These are phyloP conservation scores for Gopherus evgoodei DNA, from an alignment of 2,113 vertebrate species.

Conservation along the genomic window DNA sequence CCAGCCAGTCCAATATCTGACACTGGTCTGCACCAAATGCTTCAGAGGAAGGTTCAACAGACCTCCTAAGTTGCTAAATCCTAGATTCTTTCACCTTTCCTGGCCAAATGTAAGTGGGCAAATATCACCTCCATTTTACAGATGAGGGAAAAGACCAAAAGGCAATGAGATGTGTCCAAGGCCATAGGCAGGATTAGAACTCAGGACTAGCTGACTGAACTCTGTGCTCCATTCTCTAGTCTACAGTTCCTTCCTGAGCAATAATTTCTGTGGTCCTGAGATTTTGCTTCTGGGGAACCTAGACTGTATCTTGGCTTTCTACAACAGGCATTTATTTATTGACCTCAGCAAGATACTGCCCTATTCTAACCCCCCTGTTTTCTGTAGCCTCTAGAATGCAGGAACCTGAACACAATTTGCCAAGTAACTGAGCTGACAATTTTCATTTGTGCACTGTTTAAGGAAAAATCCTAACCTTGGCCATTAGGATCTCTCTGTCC, in stretches of 20 bases:
- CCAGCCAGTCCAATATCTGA: background rate
- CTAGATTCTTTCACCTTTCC: background rate
- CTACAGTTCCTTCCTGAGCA: background rate
- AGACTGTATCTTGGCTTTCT: background rate
- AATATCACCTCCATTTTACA: background rate
- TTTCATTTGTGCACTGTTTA: background rate
- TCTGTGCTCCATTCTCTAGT: background rate
- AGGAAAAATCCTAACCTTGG: background rate
- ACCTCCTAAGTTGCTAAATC: background rate
- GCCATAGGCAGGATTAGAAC: background rate
- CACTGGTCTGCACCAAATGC: background rate
- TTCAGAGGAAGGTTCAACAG: background rate
- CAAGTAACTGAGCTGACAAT: background rate
- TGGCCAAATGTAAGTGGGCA: background rate
- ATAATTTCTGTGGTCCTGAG: constrained; percentile 26
- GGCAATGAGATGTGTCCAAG: background rate
- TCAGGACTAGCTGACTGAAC: background rate
- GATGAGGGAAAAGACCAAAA: background rate
- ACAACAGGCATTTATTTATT: background rate
- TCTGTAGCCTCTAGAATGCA: background rate
- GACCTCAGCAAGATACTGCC: background rate
- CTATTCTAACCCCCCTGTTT: background rate
- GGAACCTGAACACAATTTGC: background rate
- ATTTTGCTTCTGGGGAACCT: constrained; percentile 25
- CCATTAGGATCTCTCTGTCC: background rate